phyloP scores from a whole-genome alignment of 2,888 invertebrate species.

The Flexamia atlantica region DNA sequence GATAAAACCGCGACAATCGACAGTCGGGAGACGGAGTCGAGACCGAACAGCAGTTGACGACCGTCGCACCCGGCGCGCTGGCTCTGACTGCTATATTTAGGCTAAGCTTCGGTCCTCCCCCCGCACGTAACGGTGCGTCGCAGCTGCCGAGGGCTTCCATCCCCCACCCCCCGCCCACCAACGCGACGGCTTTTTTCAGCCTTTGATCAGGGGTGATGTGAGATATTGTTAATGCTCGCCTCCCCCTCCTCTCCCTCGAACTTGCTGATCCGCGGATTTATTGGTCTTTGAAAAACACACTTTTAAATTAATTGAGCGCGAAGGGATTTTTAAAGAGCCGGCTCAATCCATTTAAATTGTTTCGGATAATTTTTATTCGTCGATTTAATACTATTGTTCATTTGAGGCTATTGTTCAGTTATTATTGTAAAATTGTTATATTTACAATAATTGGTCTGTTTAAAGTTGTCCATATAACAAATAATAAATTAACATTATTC shows the following conservation, averaged over 20 bases:
- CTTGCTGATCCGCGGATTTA: conserved; percentile 45
- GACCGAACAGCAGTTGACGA: neutral
- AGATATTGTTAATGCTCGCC: conserved; percentile 44
- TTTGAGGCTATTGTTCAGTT: too few relatives aligned
- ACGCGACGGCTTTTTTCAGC: conserved; percentile 55
- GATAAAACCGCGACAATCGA: conserved; percentile 22
- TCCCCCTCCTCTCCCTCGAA: conserved; percentile 11
- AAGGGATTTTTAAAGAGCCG: neutral
- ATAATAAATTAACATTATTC: too few relatives aligned
- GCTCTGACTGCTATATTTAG: conserved; percentile 65
- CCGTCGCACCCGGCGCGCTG: conserved; percentile 57
- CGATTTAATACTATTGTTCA: too few relatives aligned
- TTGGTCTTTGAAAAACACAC: conserved; percentile 31
- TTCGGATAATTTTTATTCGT: neutral
- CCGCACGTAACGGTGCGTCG: conserved; percentile 63
- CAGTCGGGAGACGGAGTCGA: neutral
- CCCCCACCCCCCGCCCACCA: conserved; percentile 52
- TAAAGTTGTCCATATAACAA: too few relatives aligned
- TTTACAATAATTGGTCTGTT: too few relatives aligned
- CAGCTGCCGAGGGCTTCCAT: conserved; percentile 63
- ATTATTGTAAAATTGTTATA: too few relatives aligned
- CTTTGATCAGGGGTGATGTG: conserved; percentile 57
- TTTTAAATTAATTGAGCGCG: conserved; percentile 4
- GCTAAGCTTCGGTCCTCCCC: conserved; percentile 61
- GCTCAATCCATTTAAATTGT: neutral